These are phyloP conservation scores for Macaria liturata DNA, from an alignment of 2,888 invertebrate genomes.

Conservation along the genomic window DNA sequence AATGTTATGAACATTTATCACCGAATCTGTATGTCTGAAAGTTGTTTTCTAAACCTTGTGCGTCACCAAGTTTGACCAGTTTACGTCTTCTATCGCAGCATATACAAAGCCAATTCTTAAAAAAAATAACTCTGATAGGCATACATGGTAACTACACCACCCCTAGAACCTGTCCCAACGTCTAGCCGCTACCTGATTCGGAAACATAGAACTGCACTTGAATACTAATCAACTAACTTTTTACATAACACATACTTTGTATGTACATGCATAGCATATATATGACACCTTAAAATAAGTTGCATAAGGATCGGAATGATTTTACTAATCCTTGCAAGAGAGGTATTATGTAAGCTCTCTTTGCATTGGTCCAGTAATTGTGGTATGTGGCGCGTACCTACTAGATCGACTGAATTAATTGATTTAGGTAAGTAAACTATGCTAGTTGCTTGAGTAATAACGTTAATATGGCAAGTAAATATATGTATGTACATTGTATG, in stretches of 20 bases:
- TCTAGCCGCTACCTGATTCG: constrained; percentile 21
- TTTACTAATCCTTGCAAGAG: background rate
- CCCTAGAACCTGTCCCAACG: constrained; percentile 5
- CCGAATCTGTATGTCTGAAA: too few species aligned
- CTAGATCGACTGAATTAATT: background rate
- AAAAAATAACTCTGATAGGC: too few species aligned
- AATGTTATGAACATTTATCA: too few species aligned
- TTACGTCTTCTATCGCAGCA: too few species aligned
- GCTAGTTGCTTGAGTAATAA: too few species aligned
- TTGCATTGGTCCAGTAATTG: background rate
- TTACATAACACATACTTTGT: constrained; percentile 11
- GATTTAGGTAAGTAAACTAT: too few species aligned
- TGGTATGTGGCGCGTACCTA: too few species aligned
- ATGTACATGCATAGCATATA: background rate
- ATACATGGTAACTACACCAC: background rate
- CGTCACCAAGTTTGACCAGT: too few species aligned
- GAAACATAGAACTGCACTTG: constrained; percentile 10
- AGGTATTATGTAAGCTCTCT: constrained; percentile 3
- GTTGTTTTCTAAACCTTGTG: too few species aligned
- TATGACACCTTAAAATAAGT: constrained; percentile 2
- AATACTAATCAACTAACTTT: constrained; percentile 20
- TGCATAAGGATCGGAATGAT: constrained; percentile 15
- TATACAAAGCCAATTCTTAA: too few species aligned
- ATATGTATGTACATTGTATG: too few species aligned
- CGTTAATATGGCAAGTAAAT: too few species aligned